Evolutionary conservation across 2,888 invertebrate genomes (phyloP), one percentile per base, ranked within the genome.

Genomic region (Digitonthophagus gazella): DNA sequence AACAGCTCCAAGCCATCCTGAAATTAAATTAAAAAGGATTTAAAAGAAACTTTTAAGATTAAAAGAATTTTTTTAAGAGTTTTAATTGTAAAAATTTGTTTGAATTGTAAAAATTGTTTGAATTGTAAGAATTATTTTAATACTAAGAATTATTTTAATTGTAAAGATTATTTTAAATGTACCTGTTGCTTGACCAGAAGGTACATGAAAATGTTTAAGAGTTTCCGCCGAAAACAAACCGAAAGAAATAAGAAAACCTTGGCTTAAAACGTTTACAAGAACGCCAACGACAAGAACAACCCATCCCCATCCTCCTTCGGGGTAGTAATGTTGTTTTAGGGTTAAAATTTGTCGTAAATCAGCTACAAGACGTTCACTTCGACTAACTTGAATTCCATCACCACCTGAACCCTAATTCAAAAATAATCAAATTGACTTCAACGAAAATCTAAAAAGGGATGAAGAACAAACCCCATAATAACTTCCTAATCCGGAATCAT

Each of bases 251-350:
- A 93, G 91, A 74, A 93, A 83, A 0, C 94, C 94, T 77, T 92
- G 90, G 15, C 90, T 88, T 44, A 95, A 83, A 28, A 92, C 84
- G 80, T 94, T 92, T 54, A 90, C 91, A 18, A 91, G 81, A 16
- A 92, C 86, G 15, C 90, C 91, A 19, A 90, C 91, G 15, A 87
- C 84, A 1, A 93, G 86, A 66, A 94, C 89, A 66, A 92, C 88
- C 93, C 93, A 95, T 3, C 94, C 95, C 93, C 93, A 94, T 0
- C 93, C 93, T 4, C 93, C 93, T 82, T 94, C 94, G 28, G 93
- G 93, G 82, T 93, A 94, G 83, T 93, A 93, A 79, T 94, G 92
- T 76, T 93, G 91, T 74, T 91, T 89, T 74, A 91, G 85, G 5
- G 90, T 90, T 68, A 91, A 85, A 75, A 90, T 82, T 76, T 87